Evolutionary conservation across 2,888 invertebrate genomes (phyloP).

Genomic region (Oithona nana): DNA sequence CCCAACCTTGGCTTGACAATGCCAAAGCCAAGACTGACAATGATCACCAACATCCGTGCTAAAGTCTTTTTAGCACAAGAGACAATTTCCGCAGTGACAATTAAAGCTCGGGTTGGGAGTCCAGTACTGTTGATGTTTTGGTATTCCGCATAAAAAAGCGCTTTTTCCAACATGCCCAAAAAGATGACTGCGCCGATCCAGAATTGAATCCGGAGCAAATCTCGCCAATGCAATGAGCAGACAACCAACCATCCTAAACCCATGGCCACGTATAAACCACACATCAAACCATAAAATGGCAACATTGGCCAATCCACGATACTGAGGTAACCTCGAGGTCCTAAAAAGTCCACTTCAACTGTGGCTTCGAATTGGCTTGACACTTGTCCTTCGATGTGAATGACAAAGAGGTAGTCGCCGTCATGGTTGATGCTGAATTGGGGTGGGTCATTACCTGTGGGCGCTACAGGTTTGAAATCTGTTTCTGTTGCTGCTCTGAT

Average conservation of each 20-base stretch:
- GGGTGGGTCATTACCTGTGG: no score
- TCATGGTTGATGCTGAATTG: conserved; percentile 41
- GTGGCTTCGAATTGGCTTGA: conserved; percentile 35
- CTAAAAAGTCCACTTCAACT: conserved; percentile 49
- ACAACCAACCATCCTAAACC: conserved; percentile 63
- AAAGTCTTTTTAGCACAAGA: conserved; percentile 77
- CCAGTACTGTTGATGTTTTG: conserved; percentile 52
- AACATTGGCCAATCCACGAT: conserved; percentile 61
- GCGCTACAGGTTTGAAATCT: no score
- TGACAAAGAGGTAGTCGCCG: conserved; percentile 47
- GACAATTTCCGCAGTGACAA: conserved; percentile 69
- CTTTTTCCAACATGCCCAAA: conserved; percentile 38
- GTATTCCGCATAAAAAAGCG: conserved; percentile 77
- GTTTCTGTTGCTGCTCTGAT: no score
- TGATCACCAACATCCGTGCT: conserved; percentile 72
- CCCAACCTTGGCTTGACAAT: conserved; percentile 84
- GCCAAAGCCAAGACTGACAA: conserved; percentile 83
- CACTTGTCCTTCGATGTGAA: conserved; percentile 31
- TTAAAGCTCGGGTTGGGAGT: conserved; percentile 43
- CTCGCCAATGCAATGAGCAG: conserved; percentile 70
- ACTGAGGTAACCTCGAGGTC: conserved; percentile 60
- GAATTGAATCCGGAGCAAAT: conserved; percentile 74
- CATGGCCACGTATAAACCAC: conserved; percentile 60
- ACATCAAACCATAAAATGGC: conserved; percentile 77
- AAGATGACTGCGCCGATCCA: conserved; percentile 86